Base-by-base conservation (phyloP, 2,888 invertebrate genomes). In the Orthosia gothica region DNA sequence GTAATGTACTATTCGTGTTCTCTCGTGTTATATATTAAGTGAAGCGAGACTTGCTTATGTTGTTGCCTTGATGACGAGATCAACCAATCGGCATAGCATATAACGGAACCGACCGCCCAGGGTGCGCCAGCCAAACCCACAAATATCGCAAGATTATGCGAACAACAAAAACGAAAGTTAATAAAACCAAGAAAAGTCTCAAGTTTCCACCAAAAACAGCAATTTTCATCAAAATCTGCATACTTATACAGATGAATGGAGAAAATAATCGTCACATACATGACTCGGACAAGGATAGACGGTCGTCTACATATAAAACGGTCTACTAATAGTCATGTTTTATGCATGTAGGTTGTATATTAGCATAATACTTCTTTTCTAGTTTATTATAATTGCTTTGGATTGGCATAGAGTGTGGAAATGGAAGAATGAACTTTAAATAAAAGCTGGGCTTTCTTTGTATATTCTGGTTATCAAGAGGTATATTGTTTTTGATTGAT, bases 301-400 rank as follows among this genome's bases (percentile, higher is more conserved):
- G 74, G 52, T 83, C 77, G 70, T 73, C 52, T 72, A 83, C 79
- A 81, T 79, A 73, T 83, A 83, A 71, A 79, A 79, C 57, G 76
- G 52, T 50, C 57, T 54, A 32, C 72, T 82, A 80, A 82, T 84
- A 73, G 82, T 83, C 77, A 89, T 88, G 75, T 82, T 75, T 87
- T 83, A 89, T 87, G 84, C 81, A 89, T 90, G 79, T 88, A 85
- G 83, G 81, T 72, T 87, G 82, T 58, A 58, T 74, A 88, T 90
- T 89, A 76, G n/a, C 87, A 89, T 90, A 87, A 82, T 82, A 85
- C 75, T 71, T 83, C 63, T 76, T 71, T 84, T 86, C 65, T 70
- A 72, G 58, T 82, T 86, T 86, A 84, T 77, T 86, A 84, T 79
- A 82, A 84, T 84, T 86, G 78, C 68, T 67, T 70, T 45, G 12